Conservation (phyloP, 2,888 invertebrate species). For the Harpagoxenus sublaevis region DNA sequence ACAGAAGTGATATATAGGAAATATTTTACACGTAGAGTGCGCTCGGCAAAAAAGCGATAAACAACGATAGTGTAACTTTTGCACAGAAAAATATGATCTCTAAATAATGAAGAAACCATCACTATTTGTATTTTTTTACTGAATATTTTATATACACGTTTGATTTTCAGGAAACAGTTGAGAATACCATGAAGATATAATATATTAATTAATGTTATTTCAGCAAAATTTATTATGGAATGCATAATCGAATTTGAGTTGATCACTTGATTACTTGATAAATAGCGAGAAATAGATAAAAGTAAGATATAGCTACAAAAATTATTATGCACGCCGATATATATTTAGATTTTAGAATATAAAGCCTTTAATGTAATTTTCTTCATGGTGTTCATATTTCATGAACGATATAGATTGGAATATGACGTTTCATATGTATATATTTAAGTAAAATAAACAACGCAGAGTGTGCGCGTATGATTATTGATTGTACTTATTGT, state of each 20-base stretch:
- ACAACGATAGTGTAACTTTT: background rate
- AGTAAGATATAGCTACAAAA: background rate
- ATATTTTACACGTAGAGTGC: background rate
- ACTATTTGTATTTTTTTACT: background rate
- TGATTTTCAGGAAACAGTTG: background rate
- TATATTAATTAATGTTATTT: background rate
- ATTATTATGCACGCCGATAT: background rate
- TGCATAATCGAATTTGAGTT: background rate
- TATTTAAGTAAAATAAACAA: background rate
- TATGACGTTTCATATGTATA: background rate
- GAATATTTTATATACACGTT: no score
- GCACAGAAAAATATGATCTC: background rate
- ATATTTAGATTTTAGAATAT: background rate
- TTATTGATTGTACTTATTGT: background rate
- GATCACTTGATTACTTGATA: background rate
- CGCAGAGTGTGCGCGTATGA: background rate
- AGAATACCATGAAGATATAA: background rate
- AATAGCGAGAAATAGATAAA: background rate
- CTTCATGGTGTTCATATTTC: background rate
- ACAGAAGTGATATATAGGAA: conserved; percentile 11
- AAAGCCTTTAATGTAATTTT: background rate
- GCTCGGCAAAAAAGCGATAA: background rate
- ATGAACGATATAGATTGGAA: background rate
- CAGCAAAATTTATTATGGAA: background rate
- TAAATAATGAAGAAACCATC: background rate